Percentiles rank a stretch among this genome's conserved stretches.
Conservation (phyloP, 2,797 vertebrate species). For the Trematomus bernacchii region DNA sequence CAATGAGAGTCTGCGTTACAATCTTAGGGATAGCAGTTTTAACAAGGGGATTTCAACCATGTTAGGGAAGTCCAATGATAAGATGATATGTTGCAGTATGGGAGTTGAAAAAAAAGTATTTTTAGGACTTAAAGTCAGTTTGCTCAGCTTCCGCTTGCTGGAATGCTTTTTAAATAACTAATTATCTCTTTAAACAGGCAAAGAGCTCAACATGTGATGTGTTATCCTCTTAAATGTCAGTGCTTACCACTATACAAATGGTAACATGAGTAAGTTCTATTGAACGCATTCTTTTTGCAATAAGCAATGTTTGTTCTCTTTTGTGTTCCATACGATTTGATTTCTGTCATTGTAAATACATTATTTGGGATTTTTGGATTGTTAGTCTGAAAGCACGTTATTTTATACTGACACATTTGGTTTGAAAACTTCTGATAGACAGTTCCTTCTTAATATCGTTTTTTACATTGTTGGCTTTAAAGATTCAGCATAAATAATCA, state of each 20-base stretch:
- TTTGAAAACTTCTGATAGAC: neutral
- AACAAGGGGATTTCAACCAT: neutral
- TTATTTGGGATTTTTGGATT: neutral
- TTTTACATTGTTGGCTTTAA: slow-evolving; percentile 1
- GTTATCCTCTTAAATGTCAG: neutral
- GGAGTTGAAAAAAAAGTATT: slow-evolving; percentile 2
- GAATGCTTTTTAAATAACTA: neutral
- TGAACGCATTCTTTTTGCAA: neutral
- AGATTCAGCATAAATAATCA: neutral
- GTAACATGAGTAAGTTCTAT: neutral
- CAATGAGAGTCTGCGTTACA: neutral
- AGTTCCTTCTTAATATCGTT: neutral
- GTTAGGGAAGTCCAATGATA: neutral
- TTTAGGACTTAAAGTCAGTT: slow-evolving; percentile 1
- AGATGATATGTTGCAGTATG: slow-evolving; percentile 1
- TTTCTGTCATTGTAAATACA: neutral
- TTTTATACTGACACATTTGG: neutral
- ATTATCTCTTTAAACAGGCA: neutral
- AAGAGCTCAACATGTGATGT: neutral
- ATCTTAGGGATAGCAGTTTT: neutral
- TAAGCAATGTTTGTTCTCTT: neutral
- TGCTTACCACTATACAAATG: neutral
- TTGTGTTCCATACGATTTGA: neutral
- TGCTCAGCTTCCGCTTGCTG: neutral
- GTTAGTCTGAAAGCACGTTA: neutral